A percentile compares a stretch with the other conserved stretches of the same genome.
Conservation (phyloP, 2,797 vertebrate genomes). For the Psittacula echo region DNA sequence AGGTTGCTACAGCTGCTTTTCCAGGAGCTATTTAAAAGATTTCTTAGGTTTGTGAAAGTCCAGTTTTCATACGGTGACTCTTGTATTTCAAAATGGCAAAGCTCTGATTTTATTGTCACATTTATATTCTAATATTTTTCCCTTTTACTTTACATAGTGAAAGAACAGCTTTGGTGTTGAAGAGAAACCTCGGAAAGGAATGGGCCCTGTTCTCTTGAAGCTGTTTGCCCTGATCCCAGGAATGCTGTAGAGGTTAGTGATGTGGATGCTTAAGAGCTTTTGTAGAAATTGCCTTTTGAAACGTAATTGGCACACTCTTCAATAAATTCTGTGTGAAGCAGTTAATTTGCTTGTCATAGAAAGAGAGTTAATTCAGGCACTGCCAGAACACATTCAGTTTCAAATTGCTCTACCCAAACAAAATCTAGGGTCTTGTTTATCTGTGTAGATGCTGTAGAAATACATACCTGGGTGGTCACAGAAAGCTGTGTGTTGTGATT, state of each 20-base stretch:
- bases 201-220: constrained; percentile 48
- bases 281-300: constrained; percentile 20
- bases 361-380: background rate
- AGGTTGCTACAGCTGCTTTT: background rate
- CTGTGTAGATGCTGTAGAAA: background rate
- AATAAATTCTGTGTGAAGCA: background rate
- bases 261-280: background rate
- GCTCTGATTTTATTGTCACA: background rate
- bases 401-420: background rate
- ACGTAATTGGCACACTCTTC: constrained; percentile 9
- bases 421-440: background rate
- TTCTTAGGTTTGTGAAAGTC: background rate
- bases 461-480: background rate
- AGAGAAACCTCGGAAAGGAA: constrained; percentile 38
- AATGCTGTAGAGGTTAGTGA: constrained; percentile 67
- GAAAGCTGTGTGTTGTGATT: background rate
- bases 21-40: background rate
- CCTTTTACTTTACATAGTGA: constrained; percentile 24
- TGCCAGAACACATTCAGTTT: background rate
- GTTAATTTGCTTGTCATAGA: constrained; percentile 1
- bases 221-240: constrained; percentile 39
- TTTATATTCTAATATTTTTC: constrained; percentile 37
- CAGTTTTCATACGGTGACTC: background rate
- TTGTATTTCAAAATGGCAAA: background rate
- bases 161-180: constrained; percentile 43